Evolutionary conservation across 2,113 vertebrate species (phyloP), one percentile per base, ranked within the genome.

Genomic region (Perognathus longimembris): DNA sequence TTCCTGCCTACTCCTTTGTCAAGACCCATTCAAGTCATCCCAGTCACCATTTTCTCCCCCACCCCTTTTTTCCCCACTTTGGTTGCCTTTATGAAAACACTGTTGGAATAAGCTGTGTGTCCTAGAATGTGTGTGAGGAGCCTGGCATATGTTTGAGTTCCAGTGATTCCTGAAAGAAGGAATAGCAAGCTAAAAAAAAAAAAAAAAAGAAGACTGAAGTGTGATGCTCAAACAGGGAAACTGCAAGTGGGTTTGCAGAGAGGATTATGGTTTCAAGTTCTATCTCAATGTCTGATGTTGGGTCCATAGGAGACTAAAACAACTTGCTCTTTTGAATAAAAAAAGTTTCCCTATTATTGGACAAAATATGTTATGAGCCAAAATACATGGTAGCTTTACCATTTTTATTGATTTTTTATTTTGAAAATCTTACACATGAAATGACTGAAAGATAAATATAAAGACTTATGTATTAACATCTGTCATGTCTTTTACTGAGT

Each of bases 401-500:
- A n/a, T 70, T 69, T 42, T 85, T 34, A 34, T 63, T 57, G 59
- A 57, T 50, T 22, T 54, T 82, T 83, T 50, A 7, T 21, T 79
- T 85, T 89, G 71, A 79, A 85, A 83, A 66, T 87, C 54, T 92
- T 69, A 75, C 36, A 82, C 94, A 11, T 15, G 50, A 76, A 91
- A 50, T 45, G 30, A 3, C n/a, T 40, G 10, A 9, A 78, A 87
- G 32, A 89, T 69, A 76, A 79, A 79, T 61, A 67, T 15, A 32
- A 42, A 79, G 30, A 89, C 36, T 75, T 90, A 45, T 20, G 82
- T 45, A 88, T 38, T 26, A 24, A n/a, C 1, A 40, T n/a, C n/a
- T 45, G 45, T 45, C 1, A 63, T 10, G 2, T 36, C 50, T 64
- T 69, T 94, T 88, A 24, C 32, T 71, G 24, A 90, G 30, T 66